Base-by-base conservation (phyloP, 1,140 invertebrate genomes). In the Wiebesia pumilae region DNA sequence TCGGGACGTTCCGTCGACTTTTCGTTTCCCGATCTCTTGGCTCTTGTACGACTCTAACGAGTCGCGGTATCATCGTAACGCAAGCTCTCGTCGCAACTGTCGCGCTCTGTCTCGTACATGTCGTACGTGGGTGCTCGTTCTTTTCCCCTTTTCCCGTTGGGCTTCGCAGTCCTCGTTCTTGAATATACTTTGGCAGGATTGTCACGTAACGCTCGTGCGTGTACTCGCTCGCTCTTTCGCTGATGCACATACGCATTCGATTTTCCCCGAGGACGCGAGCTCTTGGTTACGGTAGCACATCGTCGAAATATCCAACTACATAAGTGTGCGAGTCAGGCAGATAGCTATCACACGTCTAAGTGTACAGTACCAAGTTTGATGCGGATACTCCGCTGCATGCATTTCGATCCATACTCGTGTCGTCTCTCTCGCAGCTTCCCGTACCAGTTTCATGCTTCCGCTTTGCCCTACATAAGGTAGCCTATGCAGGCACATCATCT, bases 131-230 rank as follows among this genome's bases (percentile, higher is more conserved):
- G 27, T 35, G 51, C 30, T n/a, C n/a, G n/a, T 24, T 43, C 6
- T 30, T 40, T 71, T 51, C 65, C 35, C 38, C 40, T 33, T 65
- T 10, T 82, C 43, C 40, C 38, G 3, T 65, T 47, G 38, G 75
- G 19, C 81, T 14, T 27, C 67, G 43, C 14, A 30, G 33, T 54
- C 67, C 43, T 75, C 67, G 21, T 16, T 40, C 0, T 81, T 81
- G 83, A 87, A 87, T 88, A 85, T 71, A 81, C 83, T 89, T 86
- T 85, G 81, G 77, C 78, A 89, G 81, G 85, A 89, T 89, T 89
- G 88, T 89, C 88, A 89, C 87, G 88, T 88, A 89, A 73, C 69
- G 81, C 65, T 65, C 81, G 21, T 71, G 81, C 81, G 71, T 75
- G 82, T 24, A 24, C 14, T 62, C 14, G n/a, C 16, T 51, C 65